These are phyloP conservation scores for Dendrolimus pini DNA, from an alignment of 2,888 invertebrate species.

Conservation along the genomic window DNA sequence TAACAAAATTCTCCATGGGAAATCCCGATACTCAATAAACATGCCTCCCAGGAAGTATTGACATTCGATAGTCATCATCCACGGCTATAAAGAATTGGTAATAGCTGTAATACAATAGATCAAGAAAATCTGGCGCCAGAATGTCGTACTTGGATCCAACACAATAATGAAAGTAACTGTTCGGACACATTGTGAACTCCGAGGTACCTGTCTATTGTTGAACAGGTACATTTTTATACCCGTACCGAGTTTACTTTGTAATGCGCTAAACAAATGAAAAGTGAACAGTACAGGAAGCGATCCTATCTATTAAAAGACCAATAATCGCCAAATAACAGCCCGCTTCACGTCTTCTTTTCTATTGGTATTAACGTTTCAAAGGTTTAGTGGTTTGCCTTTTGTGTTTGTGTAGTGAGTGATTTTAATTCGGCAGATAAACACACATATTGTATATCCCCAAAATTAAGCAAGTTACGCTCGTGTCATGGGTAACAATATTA, in stretches of 20 bases:
- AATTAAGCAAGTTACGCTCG: too few relatives aligned
- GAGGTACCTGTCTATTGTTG: slow-evolving; percentile 50
- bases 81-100: slow-evolving; percentile 29
- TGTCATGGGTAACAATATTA: too few relatives aligned
- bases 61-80: slow-evolving; percentile 31
- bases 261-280: slow-evolving; percentile 31
- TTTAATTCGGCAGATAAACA: too few relatives aligned
- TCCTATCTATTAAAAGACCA: slow-evolving; percentile 31
- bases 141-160: slow-evolving; percentile 30
- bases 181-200: slow-evolving; percentile 30
- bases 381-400: slow-evolving; percentile 15
- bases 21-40: slow-evolving; percentile 19
- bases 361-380: slow-evolving; percentile 17
- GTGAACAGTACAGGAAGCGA: slow-evolving; percentile 57
- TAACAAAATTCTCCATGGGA: slow-evolving; percentile 12
- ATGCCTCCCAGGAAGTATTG: slow-evolving; percentile 33
- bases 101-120: slow-evolving; percentile 38
- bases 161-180: slow-evolving; percentile 64
- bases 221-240: slow-evolving; percentile 41
- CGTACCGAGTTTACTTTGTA: slow-evolving; percentile 27
- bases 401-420: too few relatives aligned
- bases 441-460: too few relatives aligned
- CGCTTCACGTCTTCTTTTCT: slow-evolving; percentile 35
- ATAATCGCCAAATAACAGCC: slow-evolving; percentile 45
- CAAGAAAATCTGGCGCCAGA: slow-evolving; percentile 58